These are phyloP conservation scores for Tanytarsus gracilentus DNA, from an alignment of 2,888 invertebrate genomes.

Conservation along the genomic window DNA sequence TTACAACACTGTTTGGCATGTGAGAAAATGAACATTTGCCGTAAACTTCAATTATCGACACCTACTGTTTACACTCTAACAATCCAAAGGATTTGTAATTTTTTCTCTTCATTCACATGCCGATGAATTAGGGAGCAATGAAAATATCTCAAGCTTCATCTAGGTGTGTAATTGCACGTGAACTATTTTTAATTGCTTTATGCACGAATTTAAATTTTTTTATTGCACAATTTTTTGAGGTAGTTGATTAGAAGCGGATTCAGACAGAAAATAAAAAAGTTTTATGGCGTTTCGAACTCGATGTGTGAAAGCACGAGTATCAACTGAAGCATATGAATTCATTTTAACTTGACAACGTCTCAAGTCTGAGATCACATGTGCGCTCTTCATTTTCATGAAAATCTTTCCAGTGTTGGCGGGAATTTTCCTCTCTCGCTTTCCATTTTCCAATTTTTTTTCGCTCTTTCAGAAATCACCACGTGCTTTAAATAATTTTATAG, in stretches of 20 bases:
- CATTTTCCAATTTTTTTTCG: not conserved
- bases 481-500: too few relatives aligned
- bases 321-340: too few relatives aligned
- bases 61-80: constrained; percentile 3
- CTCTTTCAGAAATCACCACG: not conserved
- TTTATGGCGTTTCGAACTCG: too few relatives aligned
- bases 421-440: not conserved
- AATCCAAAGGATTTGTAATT: constrained; percentile 2
- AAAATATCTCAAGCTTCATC: not conserved
- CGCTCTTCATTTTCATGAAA: too few relatives aligned
- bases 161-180: too few relatives aligned
- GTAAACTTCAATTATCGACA: constrained; percentile 1
- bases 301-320: too few relatives aligned
- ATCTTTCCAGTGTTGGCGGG: too few relatives aligned
- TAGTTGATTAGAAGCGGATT: not conserved
- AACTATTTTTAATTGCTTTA: not conserved
- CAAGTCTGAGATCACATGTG: too few relatives aligned
- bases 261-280: too few relatives aligned
- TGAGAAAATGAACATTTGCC: constrained; percentile 3
- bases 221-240: not conserved
- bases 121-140: not conserved
- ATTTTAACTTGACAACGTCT: too few relatives aligned
- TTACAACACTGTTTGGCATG: too few relatives aligned
- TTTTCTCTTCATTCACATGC: not conserved
- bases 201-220: not conserved